A percentile compares a stretch with the other conserved stretches of the same genome.
Evolutionary conservation across 2,797 vertebrate species (phyloP).

Genomic region (Cygnus olor): DNA sequence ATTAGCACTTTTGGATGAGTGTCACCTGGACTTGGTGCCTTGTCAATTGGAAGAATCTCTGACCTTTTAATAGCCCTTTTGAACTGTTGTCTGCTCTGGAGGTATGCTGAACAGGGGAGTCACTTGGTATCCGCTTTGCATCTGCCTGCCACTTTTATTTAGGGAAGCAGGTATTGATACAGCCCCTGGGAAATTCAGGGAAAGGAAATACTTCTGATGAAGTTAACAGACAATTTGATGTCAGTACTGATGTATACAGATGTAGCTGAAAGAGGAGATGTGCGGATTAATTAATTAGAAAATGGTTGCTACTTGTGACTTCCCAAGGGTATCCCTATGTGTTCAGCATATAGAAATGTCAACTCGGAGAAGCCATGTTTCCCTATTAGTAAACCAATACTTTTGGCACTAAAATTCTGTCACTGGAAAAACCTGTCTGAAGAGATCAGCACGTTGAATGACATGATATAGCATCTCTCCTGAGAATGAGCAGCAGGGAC

Average conservation of each 20-base stretch:
- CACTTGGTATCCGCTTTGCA: constrained; percentile 8
- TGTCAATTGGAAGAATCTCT: constrained; percentile 50
- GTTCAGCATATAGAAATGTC: not conserved
- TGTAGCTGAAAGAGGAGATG: constrained; percentile 19
- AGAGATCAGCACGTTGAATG: constrained; percentile 50
- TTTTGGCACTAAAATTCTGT: constrained; percentile 8
- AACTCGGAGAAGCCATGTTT: not conserved
- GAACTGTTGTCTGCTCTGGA: constrained; percentile 26
- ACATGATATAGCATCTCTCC: not conserved
- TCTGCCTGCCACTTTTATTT: constrained; percentile 52
- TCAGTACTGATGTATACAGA: constrained; percentile 52
- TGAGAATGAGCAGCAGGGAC: constrained; percentile 39
- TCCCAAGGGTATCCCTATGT: constrained; percentile 26
- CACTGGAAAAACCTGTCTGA: constrained; percentile 30
- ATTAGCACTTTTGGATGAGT: constrained; percentile 63
- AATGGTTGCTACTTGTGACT: constrained; percentile 40
- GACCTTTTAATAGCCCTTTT: constrained; percentile 51
- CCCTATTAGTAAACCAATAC: not conserved
- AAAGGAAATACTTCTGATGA: constrained; percentile 67
- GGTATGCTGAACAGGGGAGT: constrained; percentile 14
- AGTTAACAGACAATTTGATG: constrained; percentile 65
- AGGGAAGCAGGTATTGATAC: constrained; percentile 37
- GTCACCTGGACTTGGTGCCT: constrained; percentile 43
- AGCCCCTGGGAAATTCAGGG: constrained; percentile 51
- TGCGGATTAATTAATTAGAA: constrained; percentile 71